These are phyloP conservation scores for Motacilla alba DNA, from an alignment of 2,113 vertebrate genomes.

Conservation along the genomic window DNA sequence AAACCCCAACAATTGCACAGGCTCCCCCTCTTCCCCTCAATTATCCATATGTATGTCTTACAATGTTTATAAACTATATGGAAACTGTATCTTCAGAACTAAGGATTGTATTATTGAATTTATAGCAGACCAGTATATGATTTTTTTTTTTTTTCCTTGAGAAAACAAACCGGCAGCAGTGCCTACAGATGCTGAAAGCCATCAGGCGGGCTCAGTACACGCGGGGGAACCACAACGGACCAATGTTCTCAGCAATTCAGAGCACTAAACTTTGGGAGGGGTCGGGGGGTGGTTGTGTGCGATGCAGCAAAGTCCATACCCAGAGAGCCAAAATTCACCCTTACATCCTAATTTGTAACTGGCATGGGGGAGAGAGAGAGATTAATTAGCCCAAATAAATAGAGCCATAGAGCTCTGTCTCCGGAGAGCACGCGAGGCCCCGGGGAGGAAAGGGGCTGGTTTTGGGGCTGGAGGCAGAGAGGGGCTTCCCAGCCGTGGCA, in stretches of 20 bases:
- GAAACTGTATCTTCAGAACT: constrained; percentile 90
- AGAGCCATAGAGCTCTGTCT: constrained; percentile 45
- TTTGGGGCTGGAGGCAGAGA: constrained; percentile 22
- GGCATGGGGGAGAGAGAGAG: not conserved
- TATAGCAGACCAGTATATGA: constrained; percentile 65
- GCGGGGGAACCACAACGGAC: constrained; percentile 55
- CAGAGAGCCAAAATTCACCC: constrained; percentile 32
- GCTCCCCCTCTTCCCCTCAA: constrained; percentile 21
- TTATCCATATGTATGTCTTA: constrained; percentile 73
- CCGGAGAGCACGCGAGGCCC: not conserved
- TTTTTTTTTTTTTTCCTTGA: constrained; percentile 29
- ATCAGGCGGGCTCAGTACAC: not conserved
- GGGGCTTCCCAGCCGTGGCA: constrained; percentile 5
- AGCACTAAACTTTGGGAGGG: constrained; percentile 37
- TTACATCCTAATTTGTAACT: not conserved
- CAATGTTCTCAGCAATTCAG: constrained; percentile 62
- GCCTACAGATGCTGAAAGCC: constrained; percentile 44
- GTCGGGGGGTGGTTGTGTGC: not conserved
- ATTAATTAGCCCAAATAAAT: not conserved
- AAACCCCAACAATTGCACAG: constrained; percentile 59
- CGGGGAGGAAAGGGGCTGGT: not conserved
- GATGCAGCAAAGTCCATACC: not conserved
- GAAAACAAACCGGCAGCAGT: constrained; percentile 54
- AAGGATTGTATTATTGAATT: constrained; percentile 72
- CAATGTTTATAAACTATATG: constrained; percentile 88